phyloP scores from a whole-genome alignment of 2,888 invertebrate species.

The Chaitophorus viminalis region DNA sequence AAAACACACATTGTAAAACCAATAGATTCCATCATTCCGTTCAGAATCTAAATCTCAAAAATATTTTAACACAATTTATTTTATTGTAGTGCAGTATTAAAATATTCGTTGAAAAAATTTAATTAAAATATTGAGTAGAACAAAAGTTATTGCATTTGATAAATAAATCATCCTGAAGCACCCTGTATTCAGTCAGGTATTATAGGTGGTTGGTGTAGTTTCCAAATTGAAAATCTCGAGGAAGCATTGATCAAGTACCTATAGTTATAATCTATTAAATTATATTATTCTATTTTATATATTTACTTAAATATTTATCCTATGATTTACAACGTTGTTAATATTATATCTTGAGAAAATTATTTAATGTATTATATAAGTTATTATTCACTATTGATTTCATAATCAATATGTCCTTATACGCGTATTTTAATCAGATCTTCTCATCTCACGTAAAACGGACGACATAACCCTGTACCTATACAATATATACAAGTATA shows the following conservation, averaged over 20 bases:
- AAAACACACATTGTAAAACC: too few species aligned
- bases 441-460: background rate
- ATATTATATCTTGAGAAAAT: background rate
- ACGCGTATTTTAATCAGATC: background rate
- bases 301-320: background rate
- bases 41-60: too few species aligned
- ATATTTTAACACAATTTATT: too few species aligned
- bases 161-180: too few species aligned
- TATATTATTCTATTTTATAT: background rate
- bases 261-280: background rate
- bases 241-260: background rate
- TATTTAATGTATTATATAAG: background rate
- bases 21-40: too few species aligned
- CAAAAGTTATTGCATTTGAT: too few species aligned
- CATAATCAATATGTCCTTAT: background rate
- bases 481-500: background rate
- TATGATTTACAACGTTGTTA: background rate
- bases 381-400: background rate
- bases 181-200: too few species aligned
- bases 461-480: background rate
- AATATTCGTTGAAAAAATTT: too few species aligned
- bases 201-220: background rate
- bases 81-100: too few species aligned
- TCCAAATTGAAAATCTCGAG: background rate
- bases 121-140: too few species aligned